Conservation (phyloP, 2,888 invertebrate genomes). For the Amiota minor region DNA sequence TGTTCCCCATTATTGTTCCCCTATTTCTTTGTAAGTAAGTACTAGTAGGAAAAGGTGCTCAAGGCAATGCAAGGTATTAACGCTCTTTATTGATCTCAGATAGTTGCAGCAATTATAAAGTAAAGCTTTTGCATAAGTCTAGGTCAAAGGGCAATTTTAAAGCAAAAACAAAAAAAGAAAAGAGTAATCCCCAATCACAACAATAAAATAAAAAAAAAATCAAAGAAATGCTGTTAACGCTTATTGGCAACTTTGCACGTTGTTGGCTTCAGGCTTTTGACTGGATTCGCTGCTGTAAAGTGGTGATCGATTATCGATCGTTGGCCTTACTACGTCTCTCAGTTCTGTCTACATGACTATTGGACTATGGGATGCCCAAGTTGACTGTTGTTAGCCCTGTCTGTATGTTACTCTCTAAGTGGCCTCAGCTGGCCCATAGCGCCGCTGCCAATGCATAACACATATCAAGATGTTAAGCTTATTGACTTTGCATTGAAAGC, state of each 20-base stretch:
- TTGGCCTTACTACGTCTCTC: slow-evolving; percentile 28
- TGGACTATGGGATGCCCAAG: too few relatives aligned
- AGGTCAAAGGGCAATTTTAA: slow-evolving; percentile 61
- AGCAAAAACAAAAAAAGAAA: slow-evolving; percentile 3
- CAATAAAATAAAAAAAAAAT: neutral
- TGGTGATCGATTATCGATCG: slow-evolving; percentile 38
- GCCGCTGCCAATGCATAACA: slow-evolving; percentile 21
- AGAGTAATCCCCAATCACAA: neutral
- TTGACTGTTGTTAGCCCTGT: too few relatives aligned
- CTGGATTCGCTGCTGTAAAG: slow-evolving; percentile 1
- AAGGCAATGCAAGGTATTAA: neutral
- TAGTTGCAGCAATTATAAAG: slow-evolving; percentile 58
- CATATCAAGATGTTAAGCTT: slow-evolving; percentile 60
- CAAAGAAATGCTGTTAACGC: slow-evolving; percentile 45
- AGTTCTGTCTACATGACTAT: slow-evolving; percentile 2
- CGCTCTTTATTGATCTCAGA: slow-evolving; percentile 19
- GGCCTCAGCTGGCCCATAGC: slow-evolving; percentile 32
- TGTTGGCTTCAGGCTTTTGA: slow-evolving; percentile 31
- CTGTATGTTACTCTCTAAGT: too few relatives aligned
- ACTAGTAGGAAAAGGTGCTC: too few relatives aligned
- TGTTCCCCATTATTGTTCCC: too few relatives aligned
- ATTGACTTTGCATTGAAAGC: slow-evolving; percentile 41
- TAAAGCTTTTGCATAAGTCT: slow-evolving; percentile 37
- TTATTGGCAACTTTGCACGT: slow-evolving; percentile 67
- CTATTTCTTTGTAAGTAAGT: too few relatives aligned